Evolutionary conservation across 2,888 invertebrate species (phyloP).

Genomic region (Tetropium fuscum): DNA sequence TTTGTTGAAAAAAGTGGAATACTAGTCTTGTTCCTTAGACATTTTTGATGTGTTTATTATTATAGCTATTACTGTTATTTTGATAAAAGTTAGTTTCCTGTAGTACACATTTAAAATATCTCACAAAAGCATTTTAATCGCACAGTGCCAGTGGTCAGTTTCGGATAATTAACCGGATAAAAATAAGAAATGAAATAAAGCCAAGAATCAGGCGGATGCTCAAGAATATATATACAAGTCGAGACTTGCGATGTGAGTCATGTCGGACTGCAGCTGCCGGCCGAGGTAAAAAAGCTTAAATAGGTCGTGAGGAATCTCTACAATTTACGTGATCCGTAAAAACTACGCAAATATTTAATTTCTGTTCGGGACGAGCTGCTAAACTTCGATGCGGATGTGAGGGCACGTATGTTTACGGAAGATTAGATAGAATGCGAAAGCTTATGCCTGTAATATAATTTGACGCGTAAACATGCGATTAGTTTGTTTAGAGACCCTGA

Average conservation of each 20-base stretch:
- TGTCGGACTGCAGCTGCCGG: conserved; percentile 39
- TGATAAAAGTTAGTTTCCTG: no score
- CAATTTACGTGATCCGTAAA: conserved; percentile 36
- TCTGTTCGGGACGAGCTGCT: conserved; percentile 14
- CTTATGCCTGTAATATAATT: conserved; percentile 16
- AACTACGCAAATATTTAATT: conserved; percentile 39
- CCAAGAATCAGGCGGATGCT: conserved; percentile 26
- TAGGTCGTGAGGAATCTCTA: conserved; percentile 25
- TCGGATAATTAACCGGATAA: conserved; percentile 10
- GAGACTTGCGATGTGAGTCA: conserved; percentile 43
- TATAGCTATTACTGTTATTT: no score
- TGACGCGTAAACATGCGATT: conserved; percentile 24
- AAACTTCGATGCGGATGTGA: conserved; percentile 20
- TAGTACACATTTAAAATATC: no score
- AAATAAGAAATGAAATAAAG: conserved; percentile 24
- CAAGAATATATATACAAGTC: conserved; percentile 38
- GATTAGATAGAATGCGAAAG: conserved; percentile 32
- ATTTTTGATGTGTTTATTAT: no score
- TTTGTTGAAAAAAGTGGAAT: no score
- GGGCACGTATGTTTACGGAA: conserved; percentile 34
- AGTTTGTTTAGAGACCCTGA: conserved; percentile 27
- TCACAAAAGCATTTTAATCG: no score
- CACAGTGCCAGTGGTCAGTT: no score
- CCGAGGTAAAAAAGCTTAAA: conserved; percentile 35
- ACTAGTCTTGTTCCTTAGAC: no score